phyloP scores from a whole-genome alignment of 2,797 vertebrate species.

The Discoglossus pictus region DNA sequence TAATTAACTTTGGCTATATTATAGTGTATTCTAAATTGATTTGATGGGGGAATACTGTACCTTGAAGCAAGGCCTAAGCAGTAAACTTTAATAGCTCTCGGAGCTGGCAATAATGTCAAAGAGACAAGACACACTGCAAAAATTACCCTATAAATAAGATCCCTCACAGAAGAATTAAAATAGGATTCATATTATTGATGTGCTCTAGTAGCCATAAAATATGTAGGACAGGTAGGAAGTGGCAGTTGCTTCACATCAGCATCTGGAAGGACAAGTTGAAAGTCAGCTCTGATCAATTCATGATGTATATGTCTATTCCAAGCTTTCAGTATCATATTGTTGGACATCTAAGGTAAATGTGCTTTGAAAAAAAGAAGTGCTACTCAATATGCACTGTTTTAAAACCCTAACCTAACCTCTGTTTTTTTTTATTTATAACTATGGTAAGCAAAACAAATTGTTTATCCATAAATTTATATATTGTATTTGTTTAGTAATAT shows the following conservation, averaged over 20 bases:
- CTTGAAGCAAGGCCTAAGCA: conserved; percentile 72
- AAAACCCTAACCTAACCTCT: too few species aligned
- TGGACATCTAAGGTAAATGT: too few species aligned
- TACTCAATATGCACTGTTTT: too few species aligned
- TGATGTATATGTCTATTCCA: conserved; percentile 22
- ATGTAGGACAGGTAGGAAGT: conserved; percentile 59
- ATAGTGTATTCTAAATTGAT: conserved; percentile 60
- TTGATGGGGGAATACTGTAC: conserved; percentile 68
- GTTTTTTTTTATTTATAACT: too few species aligned
- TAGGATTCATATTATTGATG: conserved; percentile 76
- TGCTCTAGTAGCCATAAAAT: conserved; percentile 65
- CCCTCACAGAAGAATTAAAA: conserved; percentile 76
- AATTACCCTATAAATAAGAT: conserved; percentile 79
- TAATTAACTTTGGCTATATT: not conserved
- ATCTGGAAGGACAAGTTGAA: conserved; percentile 68
- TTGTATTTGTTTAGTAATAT: too few species aligned
- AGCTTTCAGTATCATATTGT: not conserved
- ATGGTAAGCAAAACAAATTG: too few species aligned
- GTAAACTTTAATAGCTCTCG: conserved; percentile 74
- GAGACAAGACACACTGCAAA: conserved; percentile 70
- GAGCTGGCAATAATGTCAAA: conserved; percentile 74
- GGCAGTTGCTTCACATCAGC: conserved; percentile 66
- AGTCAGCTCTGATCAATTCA: conserved; percentile 65
- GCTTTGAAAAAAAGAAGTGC: too few species aligned
- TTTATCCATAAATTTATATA: too few species aligned